Percentiles rank a stretch among this genome's conserved stretches.
Evolutionary conservation across 2,888 invertebrate genomes (phyloP).

Genomic region (Campoplex capitator): DNA sequence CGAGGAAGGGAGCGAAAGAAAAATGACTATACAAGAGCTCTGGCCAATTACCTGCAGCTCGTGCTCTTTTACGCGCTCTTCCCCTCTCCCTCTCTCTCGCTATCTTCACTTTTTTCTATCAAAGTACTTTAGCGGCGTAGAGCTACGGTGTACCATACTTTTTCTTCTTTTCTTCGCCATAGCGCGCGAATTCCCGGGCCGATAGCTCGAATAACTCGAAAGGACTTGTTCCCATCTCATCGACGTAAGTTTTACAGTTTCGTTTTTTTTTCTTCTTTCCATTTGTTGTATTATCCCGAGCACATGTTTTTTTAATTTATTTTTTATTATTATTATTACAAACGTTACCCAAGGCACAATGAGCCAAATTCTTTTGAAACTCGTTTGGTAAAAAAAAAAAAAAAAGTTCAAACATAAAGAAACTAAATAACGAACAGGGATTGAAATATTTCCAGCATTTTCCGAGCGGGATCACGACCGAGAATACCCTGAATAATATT

Average conservation of each 20-base stretch:
- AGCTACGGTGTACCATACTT: slow-evolving; percentile 11
- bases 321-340: background rate
- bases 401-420: background rate
- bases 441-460: background rate
- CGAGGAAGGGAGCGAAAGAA: background rate
- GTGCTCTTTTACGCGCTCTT: slow-evolving; percentile 27
- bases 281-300: background rate
- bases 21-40: slow-evolving; percentile 17
- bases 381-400: background rate
- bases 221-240: slow-evolving; percentile 4
- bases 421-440: background rate
- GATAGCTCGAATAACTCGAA: background rate
- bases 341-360: background rate
- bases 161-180: background rate
- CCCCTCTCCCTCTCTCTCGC: too few species aligned
- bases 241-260: background rate
- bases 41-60: slow-evolving; percentile 30
- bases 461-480: background rate
- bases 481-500: background rate
- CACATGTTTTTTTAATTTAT: background rate
- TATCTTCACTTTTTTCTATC: slow-evolving; percentile 27
- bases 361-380: background rate
- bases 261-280: background rate
- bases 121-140: slow-evolving; percentile 1
- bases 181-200: background rate